Evolutionary conservation across 2,113 vertebrate species (phyloP), one percentile per base, ranked within the genome.

Genomic region (Cyprinodon variegatus): DNA sequence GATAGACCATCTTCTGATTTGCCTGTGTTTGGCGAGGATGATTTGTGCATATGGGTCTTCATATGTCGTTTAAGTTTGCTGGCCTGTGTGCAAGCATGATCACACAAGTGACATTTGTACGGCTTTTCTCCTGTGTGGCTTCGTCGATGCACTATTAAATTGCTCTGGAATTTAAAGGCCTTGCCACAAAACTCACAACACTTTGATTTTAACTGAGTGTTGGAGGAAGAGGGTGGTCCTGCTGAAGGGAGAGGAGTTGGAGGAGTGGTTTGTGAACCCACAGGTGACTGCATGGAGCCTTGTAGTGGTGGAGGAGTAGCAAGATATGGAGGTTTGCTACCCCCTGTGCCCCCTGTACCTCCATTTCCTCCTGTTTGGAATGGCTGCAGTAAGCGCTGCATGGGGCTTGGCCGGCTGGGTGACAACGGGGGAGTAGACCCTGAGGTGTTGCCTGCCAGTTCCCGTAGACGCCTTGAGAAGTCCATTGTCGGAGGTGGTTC

Each of bases 31-130:
- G 98, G 97, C 15, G 98, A 98, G 1, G 97, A 96, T 82, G 97
- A 97, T 93, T 99, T 99, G 96, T 99, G 97, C 96, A 99, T 96
- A 93, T 99, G 98, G 11, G 98, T 99, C 93, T 99, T 99, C 98
- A 99, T 99, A 95, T 99, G 98, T 84, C 98, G 96, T 91, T 99
- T 99, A 76, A 99, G 93, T 91, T 99, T 99, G 95, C 98, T 99
- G 85, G 98, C 98, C 93, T 99, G 98, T 4, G 98, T 99, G 92
- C 98, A 99, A 67, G 98, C 98, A 6, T 99, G 98, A 92, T 99
- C 98, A n/a, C 98, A 99, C 81, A 99, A 94, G 94, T 96, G 97
- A 92, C 98, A 99, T 88, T 99, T 99, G 92, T 99, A 99, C 82
- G 98, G 98, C 93, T 99, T 99, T 93, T 99, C 98, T 81, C 98